Conservation (phyloP, 2,797 vertebrate species). For the Cossypha dichroa region DNA sequence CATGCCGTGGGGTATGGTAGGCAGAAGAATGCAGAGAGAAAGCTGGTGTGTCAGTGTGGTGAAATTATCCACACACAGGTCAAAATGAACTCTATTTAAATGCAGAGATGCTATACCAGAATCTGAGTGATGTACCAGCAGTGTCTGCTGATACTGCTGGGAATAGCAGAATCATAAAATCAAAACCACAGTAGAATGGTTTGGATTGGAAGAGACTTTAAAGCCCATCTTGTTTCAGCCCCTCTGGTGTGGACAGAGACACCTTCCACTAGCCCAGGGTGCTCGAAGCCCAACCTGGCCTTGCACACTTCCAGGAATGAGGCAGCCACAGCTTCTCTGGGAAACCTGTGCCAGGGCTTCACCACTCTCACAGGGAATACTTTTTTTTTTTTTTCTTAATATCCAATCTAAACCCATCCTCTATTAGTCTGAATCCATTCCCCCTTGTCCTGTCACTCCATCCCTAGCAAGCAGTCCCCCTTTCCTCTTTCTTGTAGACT, state of each 20-base stretch:
- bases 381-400: too few species aligned
- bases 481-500: background rate
- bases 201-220: background rate
- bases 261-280: background rate
- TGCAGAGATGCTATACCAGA: too few species aligned
- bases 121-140: background rate
- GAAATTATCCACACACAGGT: too few species aligned
- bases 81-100: background rate
- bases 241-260: background rate
- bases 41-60: background rate
- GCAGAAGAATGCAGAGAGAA: background rate
- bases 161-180: background rate
- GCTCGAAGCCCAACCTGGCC: background rate
- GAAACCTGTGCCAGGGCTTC: background rate
- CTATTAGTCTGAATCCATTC: background rate
- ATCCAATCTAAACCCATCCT: background rate
- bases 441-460: background rate
- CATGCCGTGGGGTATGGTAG: background rate
- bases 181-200: background rate
- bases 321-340: background rate
- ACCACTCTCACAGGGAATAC: background rate
- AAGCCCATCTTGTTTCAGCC: accelerated
- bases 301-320: background rate
- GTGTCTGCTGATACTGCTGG: background rate
- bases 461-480: background rate